Conservation (phyloP, 2,113 vertebrate species). For the Empidonax traillii region DNA sequence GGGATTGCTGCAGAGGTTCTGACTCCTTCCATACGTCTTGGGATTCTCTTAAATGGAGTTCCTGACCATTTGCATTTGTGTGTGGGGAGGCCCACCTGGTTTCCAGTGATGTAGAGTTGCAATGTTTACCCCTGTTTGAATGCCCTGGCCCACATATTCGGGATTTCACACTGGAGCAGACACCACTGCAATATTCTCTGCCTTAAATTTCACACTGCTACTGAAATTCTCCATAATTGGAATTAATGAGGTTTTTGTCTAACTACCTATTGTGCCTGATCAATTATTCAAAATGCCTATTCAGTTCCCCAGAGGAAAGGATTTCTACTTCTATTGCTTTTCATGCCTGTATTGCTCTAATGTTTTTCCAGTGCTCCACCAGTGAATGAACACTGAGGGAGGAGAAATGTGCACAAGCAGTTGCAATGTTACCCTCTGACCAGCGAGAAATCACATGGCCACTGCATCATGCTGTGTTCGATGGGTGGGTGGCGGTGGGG, state of each 20-base stretch:
- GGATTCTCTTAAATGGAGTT: not conserved
- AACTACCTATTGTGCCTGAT: not conserved
- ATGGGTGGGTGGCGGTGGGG: too few relatives aligned
- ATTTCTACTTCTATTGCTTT: not conserved
- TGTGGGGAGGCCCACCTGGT: not conserved
- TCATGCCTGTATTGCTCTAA: not conserved
- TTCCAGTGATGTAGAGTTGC: not conserved
- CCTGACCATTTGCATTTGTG: not conserved
- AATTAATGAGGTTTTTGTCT: not conserved
- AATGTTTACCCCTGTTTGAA: not conserved
- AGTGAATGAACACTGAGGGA: not conserved
- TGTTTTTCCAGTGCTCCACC: not conserved
- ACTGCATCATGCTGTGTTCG: accelerated
- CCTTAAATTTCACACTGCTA: not conserved
- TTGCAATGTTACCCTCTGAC: not conserved
- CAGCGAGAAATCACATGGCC: accelerated
- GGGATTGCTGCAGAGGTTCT: not conserved
- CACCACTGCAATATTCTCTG: not conserved
- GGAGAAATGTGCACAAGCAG: not conserved
- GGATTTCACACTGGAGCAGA: not conserved
- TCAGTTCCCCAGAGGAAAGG: not conserved
- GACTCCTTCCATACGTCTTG: not conserved
- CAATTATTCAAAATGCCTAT: not conserved
- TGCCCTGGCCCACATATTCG: accelerated
- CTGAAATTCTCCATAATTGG: not conserved